Evolutionary conservation across 2,113 vertebrate species (phyloP).

Genomic region (Scortum barcoo): DNA sequence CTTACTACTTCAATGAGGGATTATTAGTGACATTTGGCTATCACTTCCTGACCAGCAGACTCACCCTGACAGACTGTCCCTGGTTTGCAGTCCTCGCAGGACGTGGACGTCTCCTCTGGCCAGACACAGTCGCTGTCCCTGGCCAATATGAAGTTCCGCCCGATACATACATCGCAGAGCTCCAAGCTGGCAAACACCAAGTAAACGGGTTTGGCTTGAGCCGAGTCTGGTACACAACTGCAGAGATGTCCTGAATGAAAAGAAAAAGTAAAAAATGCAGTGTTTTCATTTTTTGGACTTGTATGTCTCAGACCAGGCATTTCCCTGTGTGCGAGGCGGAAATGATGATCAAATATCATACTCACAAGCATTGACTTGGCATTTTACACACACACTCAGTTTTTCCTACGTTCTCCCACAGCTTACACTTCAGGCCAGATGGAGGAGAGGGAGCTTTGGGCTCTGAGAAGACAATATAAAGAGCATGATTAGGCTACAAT

Average conservation of each 20-base stretch:
- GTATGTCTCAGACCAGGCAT: not conserved
- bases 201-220: slow-evolving; percentile 53
- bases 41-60: slow-evolving; percentile 9
- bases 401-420: slow-evolving; percentile 88
- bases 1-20: not conserved
- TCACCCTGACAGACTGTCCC: slow-evolving; percentile 89
- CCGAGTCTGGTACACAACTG: slow-evolving; percentile 83
- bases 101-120: slow-evolving; percentile 50
- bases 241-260: slow-evolving; percentile 86
- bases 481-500: not conserved
- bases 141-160: slow-evolving; percentile 81
- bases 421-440: slow-evolving; percentile 82
- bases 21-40: not conserved
- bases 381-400: slow-evolving; percentile 90
- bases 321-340: not conserved
- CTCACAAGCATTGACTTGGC: slow-evolving; percentile 92
- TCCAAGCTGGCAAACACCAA: slow-evolving; percentile 90
- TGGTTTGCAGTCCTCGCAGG: slow-evolving; percentile 83
- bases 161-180: slow-evolving; percentile 87
- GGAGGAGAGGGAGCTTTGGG: slow-evolving; percentile 57
- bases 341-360: slow-evolving; percentile 11
- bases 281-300: not conserved
- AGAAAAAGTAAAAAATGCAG: not conserved
- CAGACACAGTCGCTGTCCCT: slow-evolving; percentile 79
- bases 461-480: slow-evolving; percentile 31